These are phyloP conservation scores for Dasyprocta punctata DNA, from an alignment of 2,113 vertebrate genomes.

Conservation along the genomic window DNA sequence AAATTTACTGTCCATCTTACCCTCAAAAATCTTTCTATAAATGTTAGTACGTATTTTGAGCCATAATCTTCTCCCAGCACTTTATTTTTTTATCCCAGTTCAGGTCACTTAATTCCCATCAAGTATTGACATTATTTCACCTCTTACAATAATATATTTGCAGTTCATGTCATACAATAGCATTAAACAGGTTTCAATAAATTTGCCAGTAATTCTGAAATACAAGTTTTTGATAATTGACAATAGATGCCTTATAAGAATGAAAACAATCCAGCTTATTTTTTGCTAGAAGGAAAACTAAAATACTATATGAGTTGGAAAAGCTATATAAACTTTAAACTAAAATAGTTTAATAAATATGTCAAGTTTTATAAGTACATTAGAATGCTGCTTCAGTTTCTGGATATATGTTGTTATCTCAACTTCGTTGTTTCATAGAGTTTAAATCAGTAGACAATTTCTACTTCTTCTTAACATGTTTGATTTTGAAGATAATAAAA, in stretches of 20 bases:
- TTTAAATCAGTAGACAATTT: neutral
- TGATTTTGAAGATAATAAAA: constrained; percentile 11
- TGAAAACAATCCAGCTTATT: neutral
- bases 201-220: neutral
- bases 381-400: neutral
- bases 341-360: neutral
- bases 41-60: neutral
- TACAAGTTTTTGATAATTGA: neutral
- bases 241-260: neutral
- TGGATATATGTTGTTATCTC: neutral
- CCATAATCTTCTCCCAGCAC: neutral
- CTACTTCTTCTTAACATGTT: neutral
- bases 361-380: neutral
- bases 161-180: neutral
- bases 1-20: neutral
- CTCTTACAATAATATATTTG: neutral
- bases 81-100: neutral
- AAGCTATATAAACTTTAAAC: neutral
- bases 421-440: neutral
- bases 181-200: neutral
- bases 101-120: neutral
- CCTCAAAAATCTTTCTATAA: neutral
- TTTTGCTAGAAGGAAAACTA: neutral
- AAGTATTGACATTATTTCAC: neutral
- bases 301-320: too few relatives aligned